Conservation (phyloP, 2,888 invertebrate genomes). For the Cremastobaeus sp. region DNA sequence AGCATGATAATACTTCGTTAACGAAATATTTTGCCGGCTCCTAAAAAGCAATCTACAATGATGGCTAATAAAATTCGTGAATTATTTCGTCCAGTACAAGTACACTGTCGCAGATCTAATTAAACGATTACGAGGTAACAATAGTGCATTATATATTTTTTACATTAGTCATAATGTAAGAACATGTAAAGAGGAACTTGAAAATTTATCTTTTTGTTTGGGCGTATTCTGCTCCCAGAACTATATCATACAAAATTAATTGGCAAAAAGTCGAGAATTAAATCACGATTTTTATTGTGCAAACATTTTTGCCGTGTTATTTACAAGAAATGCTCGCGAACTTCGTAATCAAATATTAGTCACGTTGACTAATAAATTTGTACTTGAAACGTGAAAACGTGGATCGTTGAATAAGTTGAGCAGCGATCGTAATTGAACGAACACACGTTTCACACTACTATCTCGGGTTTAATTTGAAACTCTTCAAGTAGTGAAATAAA, state of each 20-base stretch:
- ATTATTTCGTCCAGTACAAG: constrained; percentile 8
- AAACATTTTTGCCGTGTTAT: not conserved
- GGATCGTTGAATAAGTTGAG: not conserved
- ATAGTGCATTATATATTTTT: constrained; percentile 20
- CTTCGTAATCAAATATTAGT: constrained; percentile 9
- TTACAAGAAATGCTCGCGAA: constrained; percentile 14
- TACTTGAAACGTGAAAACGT: no score
- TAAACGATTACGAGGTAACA: constrained; percentile 14
- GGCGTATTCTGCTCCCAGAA: no score
- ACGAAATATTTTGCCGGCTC: not conserved
- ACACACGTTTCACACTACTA: no score
- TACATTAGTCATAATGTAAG: constrained; percentile 7
- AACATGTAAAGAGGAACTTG: not conserved
- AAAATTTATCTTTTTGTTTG: no score
- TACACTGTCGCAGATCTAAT: constrained; percentile 22
- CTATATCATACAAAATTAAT: no score
- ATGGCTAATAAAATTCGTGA: constrained; percentile 2
- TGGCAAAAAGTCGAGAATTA: not conserved
- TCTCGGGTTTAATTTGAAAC: no score
- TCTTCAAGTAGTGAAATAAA: no score
- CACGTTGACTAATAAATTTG: constrained; percentile 1
- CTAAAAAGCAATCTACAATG: not conserved
- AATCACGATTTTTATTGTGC: not conserved
- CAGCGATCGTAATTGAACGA: no score
- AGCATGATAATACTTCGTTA: not conserved